Evolutionary conservation across 2,113 vertebrate genomes (phyloP).

Genomic region (Podarcis muralis): DNA sequence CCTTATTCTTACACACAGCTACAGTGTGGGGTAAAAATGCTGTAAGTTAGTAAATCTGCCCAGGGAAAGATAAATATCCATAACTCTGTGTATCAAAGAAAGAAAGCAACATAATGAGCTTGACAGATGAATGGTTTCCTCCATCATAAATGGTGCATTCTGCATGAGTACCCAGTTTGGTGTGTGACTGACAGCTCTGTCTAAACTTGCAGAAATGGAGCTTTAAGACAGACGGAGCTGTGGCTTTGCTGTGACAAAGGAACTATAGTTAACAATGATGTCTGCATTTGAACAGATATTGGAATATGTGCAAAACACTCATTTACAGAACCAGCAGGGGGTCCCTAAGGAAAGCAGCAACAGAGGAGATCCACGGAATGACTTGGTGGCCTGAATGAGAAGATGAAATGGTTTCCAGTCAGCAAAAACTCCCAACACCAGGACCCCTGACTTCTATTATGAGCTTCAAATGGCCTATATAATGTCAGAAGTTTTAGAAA

Average conservation of each 20-base stretch:
- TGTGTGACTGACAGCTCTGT: slow-evolving; percentile 6
- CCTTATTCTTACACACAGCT: no score
- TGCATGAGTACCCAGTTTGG: not conserved
- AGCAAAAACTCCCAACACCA: not conserved
- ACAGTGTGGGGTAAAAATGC: no score
- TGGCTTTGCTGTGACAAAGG: not conserved
- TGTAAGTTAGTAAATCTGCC: not conserved
- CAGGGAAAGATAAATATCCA: not conserved
- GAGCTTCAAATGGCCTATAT: slow-evolving; percentile 32
- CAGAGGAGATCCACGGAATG: not conserved
- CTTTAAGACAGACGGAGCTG: not conserved
- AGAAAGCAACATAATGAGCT: not conserved
- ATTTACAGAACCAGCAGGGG: not conserved
- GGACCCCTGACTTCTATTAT: slow-evolving; percentile 37
- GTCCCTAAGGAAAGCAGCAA: not conserved
- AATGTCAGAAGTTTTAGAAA: slow-evolving; percentile 49
- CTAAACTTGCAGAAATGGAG: not conserved
- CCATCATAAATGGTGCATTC: not conserved
- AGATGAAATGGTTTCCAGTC: slow-evolving; percentile 1
- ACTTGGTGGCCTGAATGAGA: not conserved
- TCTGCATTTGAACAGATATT: slow-evolving; percentile 11
- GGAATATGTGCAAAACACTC: slow-evolving; percentile 3
- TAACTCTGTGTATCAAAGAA: not conserved
- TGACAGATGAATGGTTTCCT: not conserved
- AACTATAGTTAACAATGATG: not conserved